phyloP scores from a whole-genome alignment of 2,888 invertebrate genomes.

The Netelia melanura region DNA sequence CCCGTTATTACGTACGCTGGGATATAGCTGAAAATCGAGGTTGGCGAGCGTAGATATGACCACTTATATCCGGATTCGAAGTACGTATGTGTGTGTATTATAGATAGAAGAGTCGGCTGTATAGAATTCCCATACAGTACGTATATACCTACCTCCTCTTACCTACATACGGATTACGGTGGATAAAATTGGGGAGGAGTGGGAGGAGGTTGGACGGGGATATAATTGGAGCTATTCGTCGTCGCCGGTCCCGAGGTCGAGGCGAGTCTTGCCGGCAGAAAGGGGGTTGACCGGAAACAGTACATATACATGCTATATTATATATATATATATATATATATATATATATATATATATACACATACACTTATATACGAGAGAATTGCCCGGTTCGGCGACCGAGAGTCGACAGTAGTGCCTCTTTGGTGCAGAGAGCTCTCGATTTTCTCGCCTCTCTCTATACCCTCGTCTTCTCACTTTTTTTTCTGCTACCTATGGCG shows the following conservation, averaged over 20 bases:
- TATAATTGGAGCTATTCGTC: conserved; percentile 42
- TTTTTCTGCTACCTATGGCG: conserved; percentile 12
- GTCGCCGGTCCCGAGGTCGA: conserved; percentile 18
- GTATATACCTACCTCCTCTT: conserved; percentile 6
- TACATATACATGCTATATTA: neutral
- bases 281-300: conserved; percentile 38
- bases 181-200: neutral
- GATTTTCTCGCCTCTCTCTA: conserved; percentile 18
- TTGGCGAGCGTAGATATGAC: conserved; percentile 18
- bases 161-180: conserved; percentile 14
- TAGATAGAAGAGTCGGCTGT: neutral
- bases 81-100: neutral
- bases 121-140: conserved; percentile 18
- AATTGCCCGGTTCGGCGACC: conserved; percentile 32
- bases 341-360: neutral
- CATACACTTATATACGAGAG: neutral
- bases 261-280: conserved; percentile 21
- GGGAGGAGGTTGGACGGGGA: neutral
- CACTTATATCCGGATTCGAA: conserved; percentile 32
- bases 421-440: conserved; percentile 15
- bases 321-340: neutral
- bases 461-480: conserved; percentile 21
- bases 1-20: conserved; percentile 22
- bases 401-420: conserved; percentile 43
- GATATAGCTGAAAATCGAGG: conserved; percentile 3